Percentiles rank a stretch among this genome's conserved stretches.
phyloP scores from a whole-genome alignment of 2,888 invertebrate species.

The Thelaira solivaga region DNA sequence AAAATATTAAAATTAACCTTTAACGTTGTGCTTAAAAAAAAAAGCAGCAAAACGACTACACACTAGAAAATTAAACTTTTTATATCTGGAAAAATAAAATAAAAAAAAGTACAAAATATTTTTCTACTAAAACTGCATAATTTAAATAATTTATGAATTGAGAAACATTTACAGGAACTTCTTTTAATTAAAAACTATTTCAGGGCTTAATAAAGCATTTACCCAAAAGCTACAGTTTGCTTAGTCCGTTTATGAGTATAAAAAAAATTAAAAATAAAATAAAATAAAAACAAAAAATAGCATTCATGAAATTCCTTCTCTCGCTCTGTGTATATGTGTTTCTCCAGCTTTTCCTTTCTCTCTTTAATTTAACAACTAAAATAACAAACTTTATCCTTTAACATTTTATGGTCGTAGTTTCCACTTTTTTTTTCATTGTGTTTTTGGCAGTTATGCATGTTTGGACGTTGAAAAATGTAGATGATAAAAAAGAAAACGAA shows the following conservation, averaged over 20 bases:
- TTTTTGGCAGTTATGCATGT: slow-evolving; percentile 54
- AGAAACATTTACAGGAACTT: slow-evolving; percentile 55
- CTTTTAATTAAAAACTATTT: slow-evolving; percentile 62
- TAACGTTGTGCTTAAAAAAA: slow-evolving; percentile 1
- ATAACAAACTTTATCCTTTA: slow-evolving; percentile 57
- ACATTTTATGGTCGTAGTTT: slow-evolving; percentile 44
- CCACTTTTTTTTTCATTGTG: slow-evolving; percentile 22
- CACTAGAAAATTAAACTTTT: slow-evolving; percentile 4
- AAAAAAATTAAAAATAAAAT: not conserved
- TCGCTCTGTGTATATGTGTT: too few species aligned
- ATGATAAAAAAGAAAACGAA: slow-evolving; percentile 10
- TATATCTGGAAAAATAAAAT: not conserved
- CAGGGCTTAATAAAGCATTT: slow-evolving; percentile 60
- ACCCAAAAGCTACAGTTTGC: slow-evolving; percentile 52
- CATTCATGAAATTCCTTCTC: slow-evolving; percentile 18
- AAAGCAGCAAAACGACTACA: not conserved
- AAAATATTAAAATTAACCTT: slow-evolving; percentile 43
- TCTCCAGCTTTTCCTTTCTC: too few species aligned
- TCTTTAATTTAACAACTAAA: slow-evolving; percentile 20
- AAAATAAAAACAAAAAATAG: not conserved
- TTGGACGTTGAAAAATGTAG: slow-evolving; percentile 38
- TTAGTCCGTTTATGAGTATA: slow-evolving; percentile 25
- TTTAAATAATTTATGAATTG: slow-evolving; percentile 61
- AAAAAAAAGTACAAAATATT: slow-evolving; percentile 1
- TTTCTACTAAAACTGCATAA: slow-evolving; percentile 36